Percentiles rank a stretch among this genome's conserved stretches.
These are phyloP conservation scores for Ceratitis capitata DNA, from an alignment of 1,140 invertebrate species.

Conservation along the genomic window DNA sequence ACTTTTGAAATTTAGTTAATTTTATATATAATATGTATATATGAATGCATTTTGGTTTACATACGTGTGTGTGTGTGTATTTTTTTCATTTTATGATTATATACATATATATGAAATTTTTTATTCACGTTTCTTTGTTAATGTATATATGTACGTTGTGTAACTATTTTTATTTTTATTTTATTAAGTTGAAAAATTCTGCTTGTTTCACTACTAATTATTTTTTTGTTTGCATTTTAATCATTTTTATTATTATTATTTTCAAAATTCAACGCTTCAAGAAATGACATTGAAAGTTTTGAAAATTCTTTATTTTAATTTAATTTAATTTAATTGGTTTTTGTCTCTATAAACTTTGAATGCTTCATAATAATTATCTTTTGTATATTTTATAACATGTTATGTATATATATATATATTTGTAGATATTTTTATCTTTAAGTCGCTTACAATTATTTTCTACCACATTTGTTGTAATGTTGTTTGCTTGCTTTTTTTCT, in stretches of 20 bases:
- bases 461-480: slow-evolving; percentile 58
- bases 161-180: too few species aligned
- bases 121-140: neutral
- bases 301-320: slow-evolving; percentile 27
- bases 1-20: neutral
- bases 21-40: neutral
- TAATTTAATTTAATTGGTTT: slow-evolving; percentile 25
- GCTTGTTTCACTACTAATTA: neutral
- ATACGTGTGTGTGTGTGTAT: too few species aligned
- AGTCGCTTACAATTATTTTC: too few species aligned
- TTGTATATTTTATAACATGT: neutral
- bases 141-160: neutral
- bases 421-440: slow-evolving; percentile 49
- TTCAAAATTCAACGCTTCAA: neutral
- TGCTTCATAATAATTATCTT: neutral
- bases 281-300: slow-evolving; percentile 45
- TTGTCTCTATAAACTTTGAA: neutral
- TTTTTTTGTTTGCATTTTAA: neutral
- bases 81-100: neutral
- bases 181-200: neutral
- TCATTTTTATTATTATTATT: neutral
- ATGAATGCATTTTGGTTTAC: neutral
- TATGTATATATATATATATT: neutral
- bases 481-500: neutral
- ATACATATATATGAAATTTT: neutral